Base-by-base conservation (phyloP, 37 sponge, comb jelly and placozoan genomes). In the Amphimedon queenslandica region DNA sequence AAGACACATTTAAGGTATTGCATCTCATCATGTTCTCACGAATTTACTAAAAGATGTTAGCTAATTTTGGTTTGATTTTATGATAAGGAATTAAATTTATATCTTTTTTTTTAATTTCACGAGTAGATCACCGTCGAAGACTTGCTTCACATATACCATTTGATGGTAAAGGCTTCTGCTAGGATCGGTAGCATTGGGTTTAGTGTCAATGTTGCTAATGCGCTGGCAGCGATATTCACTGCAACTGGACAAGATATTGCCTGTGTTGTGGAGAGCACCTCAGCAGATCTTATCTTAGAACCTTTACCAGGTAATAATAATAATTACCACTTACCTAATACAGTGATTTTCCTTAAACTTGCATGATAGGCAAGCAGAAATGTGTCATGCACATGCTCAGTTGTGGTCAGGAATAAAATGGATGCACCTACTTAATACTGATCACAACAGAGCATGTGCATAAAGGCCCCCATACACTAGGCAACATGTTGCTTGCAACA, bases 201-300 rank as follows among this genome's bases (percentile, higher is more conserved):
- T 29, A 82, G 42, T 23, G 63, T 74, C 42, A 85, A 85, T 53
- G 64, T 74, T 13, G 11, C 57, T 43, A 85, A 90, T 56, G 13
- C 69, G 4, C 3, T 90, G 0, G 79, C 86, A 40, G 86, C 84
- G 8, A 71, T 90, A 29, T 90, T 78, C 42, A 72, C 82, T 28
- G 91, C 91, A 34, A 90, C 91, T 64, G 91, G 91, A 30, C 91
- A 90, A 64, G 91, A 90, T 51, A 66, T 81, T 8, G 91, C 82
- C 31, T 73, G 70, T 37, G 32, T 78, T 10, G 74, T 37, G 0
- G 91, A 90, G 69, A 55, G 67, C 40, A 64, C 75, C 40, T 27
- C 60, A 24, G 76, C 40, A 13, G 72, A 77, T 21, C 51, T 88
- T 0, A 58, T 75, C 30, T 0, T 88, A 21, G 18, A 57, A 18